Evolutionary conservation across 2,888 invertebrate genomes (phyloP), one percentile per base, ranked within the genome.

Genomic region (Steinernema hermaphroditum): DNA sequence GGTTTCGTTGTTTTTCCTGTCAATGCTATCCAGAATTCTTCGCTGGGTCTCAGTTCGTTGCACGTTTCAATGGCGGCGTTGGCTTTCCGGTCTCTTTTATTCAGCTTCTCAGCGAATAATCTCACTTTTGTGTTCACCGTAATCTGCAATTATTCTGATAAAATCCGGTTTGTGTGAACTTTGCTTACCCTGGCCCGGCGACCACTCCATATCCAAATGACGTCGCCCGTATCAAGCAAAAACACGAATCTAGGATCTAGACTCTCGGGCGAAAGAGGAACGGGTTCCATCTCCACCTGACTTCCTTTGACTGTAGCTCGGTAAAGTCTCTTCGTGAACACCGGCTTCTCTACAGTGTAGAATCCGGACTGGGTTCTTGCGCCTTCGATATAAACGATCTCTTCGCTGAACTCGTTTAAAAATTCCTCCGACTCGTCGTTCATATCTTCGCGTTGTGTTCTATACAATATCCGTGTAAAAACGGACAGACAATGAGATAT

Each of bases 291-390:
- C 0, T 91, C 89, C 46, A 88, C 81, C 57, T 82, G 74, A 6
- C 79, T 80, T 27, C 84, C 86, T 43, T 81, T 80, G 24, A 85
- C 82, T 29, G 76, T 76, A 0, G 82, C 83, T 4, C 86, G 84
- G 73, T 87, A 86, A 46, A 86, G 75, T 16, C 83, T 68, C n/a
- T 27, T 84, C 6, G 78, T 68, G 69, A 83, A 84, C 6, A 74
- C 75, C 14, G 78, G 73, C 74, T 85, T 82, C 71, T 86, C 96
- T 22, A 96, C 93, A 0, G 95, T 94, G 88, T 92, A 97, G 90
- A 98, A 98, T 0, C 97, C 97, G 77, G 95, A 95, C 16, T 94
- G 91, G 16, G 97, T 98, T 79, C 94, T 91, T n/a, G 96, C 96
- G 74, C 98, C 98, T 88, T 96, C 94, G 80, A 98, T 94, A 87